phyloP scores from a whole-genome alignment of 2,113 vertebrate genomes.

The Ammodramus savannarum region DNA sequence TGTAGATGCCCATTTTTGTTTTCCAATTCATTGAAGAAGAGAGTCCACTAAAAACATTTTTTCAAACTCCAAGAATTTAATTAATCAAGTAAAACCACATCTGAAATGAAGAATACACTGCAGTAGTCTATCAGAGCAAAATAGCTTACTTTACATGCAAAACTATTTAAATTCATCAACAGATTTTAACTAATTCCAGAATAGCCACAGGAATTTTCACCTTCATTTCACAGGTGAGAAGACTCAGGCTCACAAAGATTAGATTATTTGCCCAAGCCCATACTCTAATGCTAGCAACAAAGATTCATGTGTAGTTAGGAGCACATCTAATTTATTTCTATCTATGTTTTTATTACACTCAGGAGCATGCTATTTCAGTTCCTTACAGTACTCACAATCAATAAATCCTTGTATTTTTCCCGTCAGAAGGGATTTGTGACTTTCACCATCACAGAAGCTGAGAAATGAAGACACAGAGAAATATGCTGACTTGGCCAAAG shows the following conservation, averaged over 20 bases:
- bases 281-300: neutral
- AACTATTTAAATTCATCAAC: neutral
- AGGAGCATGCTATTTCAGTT: slow-evolving; percentile 39
- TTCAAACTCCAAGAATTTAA: neutral
- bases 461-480: slow-evolving; percentile 10
- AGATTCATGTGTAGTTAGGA: neutral
- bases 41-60: neutral
- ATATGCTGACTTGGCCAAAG: neutral
- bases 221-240: neutral
- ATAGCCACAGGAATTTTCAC: neutral
- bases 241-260: neutral
- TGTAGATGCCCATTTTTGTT: neutral
- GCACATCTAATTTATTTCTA: slow-evolving; percentile 38
- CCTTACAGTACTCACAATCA: slow-evolving; percentile 39
- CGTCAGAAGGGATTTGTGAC: slow-evolving; percentile 35
- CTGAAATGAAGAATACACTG: neutral
- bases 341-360: slow-evolving; percentile 40
- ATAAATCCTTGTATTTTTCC: slow-evolving; percentile 19
- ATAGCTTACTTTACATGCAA: neutral
- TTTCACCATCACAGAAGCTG: neutral
- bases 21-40: neutral
- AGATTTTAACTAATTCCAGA: neutral
- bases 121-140: neutral
- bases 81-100: neutral
- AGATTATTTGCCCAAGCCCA: neutral